phyloP scores from a whole-genome alignment of 2,113 vertebrate genomes.

The Phaethon lepturus region DNA sequence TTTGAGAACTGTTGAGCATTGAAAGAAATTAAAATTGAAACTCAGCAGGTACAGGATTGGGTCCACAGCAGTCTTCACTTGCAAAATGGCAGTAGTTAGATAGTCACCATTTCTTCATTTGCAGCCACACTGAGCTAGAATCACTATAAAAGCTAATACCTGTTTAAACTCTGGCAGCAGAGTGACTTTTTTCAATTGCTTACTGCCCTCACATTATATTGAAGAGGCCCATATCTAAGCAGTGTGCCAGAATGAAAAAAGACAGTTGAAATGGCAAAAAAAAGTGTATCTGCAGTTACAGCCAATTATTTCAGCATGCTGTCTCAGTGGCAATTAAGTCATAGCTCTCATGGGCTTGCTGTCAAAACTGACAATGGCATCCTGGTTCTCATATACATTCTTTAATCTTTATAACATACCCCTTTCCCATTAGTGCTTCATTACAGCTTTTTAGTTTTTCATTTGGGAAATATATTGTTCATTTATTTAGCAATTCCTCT shows the following conservation, averaged over 20 bases:
- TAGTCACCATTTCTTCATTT: not conserved
- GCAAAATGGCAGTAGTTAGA: not conserved
- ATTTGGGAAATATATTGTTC: not conserved
- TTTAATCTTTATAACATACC: not conserved
- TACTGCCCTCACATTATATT: not conserved
- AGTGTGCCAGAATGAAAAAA: conserved; percentile 4
- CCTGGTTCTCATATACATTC: not conserved
- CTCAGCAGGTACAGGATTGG: not conserved
- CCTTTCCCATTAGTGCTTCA: not conserved
- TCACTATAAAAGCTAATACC: not conserved
- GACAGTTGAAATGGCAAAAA: conserved; percentile 4
- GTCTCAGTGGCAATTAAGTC: conserved; percentile 10
- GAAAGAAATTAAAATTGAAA: not conserved
- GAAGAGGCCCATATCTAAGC: not conserved
- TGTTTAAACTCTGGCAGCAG: conserved; percentile 29
- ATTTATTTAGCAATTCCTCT: not conserved
- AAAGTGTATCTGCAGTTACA: conserved; percentile 3
- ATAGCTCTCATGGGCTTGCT: not conserved
- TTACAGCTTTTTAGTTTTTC: not conserved
- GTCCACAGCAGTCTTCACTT: not conserved
- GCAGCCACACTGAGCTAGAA: not conserved
- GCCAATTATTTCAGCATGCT: conserved; percentile 49
- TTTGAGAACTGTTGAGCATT: not conserved
- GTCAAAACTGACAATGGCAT: not conserved
- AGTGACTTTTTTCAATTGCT: conserved; percentile 17